Evolutionary conservation across 1,140 invertebrate genomes (phyloP), one percentile per base, ranked within the genome.

Genomic region (Brachionus rotundiformis): DNA sequence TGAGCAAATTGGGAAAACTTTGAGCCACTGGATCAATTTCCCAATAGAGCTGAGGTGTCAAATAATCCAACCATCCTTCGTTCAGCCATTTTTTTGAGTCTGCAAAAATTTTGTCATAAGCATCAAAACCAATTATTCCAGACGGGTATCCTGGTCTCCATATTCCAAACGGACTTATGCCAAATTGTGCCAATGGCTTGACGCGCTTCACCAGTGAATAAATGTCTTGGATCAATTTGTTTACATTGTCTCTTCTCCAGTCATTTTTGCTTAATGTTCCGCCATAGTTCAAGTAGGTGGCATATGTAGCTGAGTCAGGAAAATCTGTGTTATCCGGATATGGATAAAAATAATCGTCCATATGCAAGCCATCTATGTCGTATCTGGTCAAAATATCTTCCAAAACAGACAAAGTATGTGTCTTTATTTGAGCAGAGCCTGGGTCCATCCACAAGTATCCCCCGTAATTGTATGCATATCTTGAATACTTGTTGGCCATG

Each of bases 331-430:
- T 84, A 19, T 83, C 84, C 1, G 86, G 86, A 82, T 86, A 87
- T 1, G 86, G 86, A 82, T 87, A 87, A 82, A 87, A 87, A 82
- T 87, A 87, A 82, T 87, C 86, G 75, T 87, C 86, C 79, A 87
- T 85, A 68, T 86, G 86, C 7, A 86, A 61, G 8, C 86, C 86
- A 61, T 87, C 86, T 5, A 87, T 81, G 75, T 86, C 85, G 82
- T 87, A 87, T 19, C 84, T 81, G n/a, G n/a, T 84, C 2, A 85
- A 82, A 13, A 87, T 85, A 82, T 87, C 86, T 27, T 83, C 82
- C 27, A 85, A 83, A 8, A 86, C 85, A 31, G 81, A 75, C 1
- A 83, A 19, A 33, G 83, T 83, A 49, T 83, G 82, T 36, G 84
- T 65, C 65, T 84, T 83, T 16, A 87, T 84, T 71, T 68, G 16